phyloP scores from a whole-genome alignment of 2,888 invertebrate genomes.

The Flabesymbios commensalis region DNA sequence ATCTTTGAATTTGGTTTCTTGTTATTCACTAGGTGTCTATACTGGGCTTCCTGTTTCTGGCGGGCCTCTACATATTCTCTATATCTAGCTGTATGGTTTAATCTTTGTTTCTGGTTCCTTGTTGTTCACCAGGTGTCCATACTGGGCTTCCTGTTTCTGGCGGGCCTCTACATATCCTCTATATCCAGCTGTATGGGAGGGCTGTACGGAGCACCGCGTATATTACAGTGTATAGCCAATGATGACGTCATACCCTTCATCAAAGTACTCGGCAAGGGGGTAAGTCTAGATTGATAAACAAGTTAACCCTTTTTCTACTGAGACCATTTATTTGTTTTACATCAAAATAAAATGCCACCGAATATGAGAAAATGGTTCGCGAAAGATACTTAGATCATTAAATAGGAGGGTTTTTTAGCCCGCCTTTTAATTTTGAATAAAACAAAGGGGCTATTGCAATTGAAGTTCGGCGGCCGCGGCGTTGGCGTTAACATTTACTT shows the following conservation, averaged over 20 bases:
- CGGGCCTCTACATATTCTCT: slow-evolving; percentile 93
- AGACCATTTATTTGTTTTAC: too few relatives aligned
- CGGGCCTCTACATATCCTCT: slow-evolving; percentile 93
- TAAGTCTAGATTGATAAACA: slow-evolving; percentile 62
- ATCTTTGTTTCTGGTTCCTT: too few relatives aligned
- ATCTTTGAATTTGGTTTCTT: too few relatives aligned
- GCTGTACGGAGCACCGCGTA: slow-evolving; percentile 93
- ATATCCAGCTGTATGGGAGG: slow-evolving; percentile 95
- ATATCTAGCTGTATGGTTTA: slow-evolving; percentile 94
- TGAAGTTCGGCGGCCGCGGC: too few relatives aligned
- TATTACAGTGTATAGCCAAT: slow-evolving; percentile 91
- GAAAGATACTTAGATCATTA: too few relatives aligned
- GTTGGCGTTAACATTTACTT: too few relatives aligned
- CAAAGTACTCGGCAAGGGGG: slow-evolving; percentile 83
- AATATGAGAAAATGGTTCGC: too few relatives aligned
- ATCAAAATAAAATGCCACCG: too few relatives aligned
- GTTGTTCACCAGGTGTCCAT: slow-evolving; percentile 50
- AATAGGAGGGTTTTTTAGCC: too few relatives aligned
- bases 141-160: slow-evolving; percentile 75
- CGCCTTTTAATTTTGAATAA: not conserved
- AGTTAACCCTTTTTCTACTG: too few relatives aligned
- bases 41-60: slow-evolving; percentile 75
- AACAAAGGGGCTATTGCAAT: too few relatives aligned
- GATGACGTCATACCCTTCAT: slow-evolving; percentile 93
- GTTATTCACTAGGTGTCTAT: slow-evolving; percentile 50